Base-by-base conservation (phyloP, 1,140 invertebrate genomes). In the Orussus abietinus region DNA sequence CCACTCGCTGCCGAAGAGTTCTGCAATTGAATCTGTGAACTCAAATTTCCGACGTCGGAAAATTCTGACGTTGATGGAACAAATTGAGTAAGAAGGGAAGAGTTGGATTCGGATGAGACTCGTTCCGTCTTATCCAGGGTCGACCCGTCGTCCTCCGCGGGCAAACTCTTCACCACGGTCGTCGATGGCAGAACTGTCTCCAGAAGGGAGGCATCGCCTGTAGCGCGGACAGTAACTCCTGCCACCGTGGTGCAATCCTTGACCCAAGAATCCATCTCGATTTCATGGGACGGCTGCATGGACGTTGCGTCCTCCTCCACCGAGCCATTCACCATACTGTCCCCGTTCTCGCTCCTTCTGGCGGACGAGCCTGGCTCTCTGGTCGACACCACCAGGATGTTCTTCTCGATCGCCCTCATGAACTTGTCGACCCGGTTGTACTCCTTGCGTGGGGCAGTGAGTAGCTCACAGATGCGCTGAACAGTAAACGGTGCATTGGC, bases 401-500 rank as follows among this genome's bases (percentile, higher is more conserved):
- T 96, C 69, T 95, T 95, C 58, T 95, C 92, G 20, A 96, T 80
- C 0, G 92, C 95, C 36, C 94, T 75, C 83, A 98, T 88, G 64
- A 91, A 98, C 70, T 98, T 98, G 64, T 98, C 95, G 32, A 92
- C 88, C 42, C 92, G 78, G 57, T 88, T 93, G 66, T 98, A 98
- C 62, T 98, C 90, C 64, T 90, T 92, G n/a, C 84, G 79, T 4
- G 95, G 94, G 45, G 84, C 80, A 2, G 87, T 90, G 0, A 98
- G 73, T 3, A 98, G 74, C 70, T 98, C 96, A 72, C 92, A 96
- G 29, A 98, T 82, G 44, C 95, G 79, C 69, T 98, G 95, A 35
- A 98, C 86, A 7, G 96, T 98, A 59, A 98, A 98, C 0, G 95
- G 96, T 2, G 93, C 92, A 38, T 91, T 90, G 20, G 80, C 80